Evolutionary conservation across 2,797 vertebrate species (phyloP).

Genomic region (Anabas testudineus): DNA sequence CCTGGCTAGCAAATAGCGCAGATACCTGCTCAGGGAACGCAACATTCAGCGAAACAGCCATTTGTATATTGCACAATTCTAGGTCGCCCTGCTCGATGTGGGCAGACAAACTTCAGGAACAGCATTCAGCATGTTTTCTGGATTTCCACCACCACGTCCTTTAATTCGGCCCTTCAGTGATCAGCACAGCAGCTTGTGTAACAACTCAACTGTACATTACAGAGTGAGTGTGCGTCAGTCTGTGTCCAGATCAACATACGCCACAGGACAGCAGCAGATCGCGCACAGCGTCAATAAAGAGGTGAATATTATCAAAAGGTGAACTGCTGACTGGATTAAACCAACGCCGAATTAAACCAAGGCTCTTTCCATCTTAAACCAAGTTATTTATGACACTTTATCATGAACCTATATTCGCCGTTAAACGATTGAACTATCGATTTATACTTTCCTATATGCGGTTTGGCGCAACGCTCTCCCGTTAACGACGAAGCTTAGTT

Average conservation of each 20-base stretch:
- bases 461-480: not conserved
- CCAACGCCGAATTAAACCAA: not conserved
- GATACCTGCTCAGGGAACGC: not conserved
- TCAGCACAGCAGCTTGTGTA: fast-evolving
- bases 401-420: fast-evolving
- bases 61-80: not conserved
- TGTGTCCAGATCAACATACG: not conserved
- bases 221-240: slow-evolving; percentile 41
- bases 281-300: not conserved
- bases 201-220: not conserved
- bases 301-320: fast-evolving
- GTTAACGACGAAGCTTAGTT: not conserved
- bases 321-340: fast-evolving
- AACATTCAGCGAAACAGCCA: not conserved
- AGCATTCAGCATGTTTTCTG: fast-evolving
- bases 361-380: fast-evolving
- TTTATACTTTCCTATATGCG: fast-evolving
- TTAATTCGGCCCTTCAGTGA: not conserved
- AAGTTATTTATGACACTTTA: fast-evolving
- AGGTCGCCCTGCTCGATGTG: not conserved
- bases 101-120: not conserved
- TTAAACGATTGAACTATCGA: fast-evolving
- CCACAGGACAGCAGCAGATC: not conserved
- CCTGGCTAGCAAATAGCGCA: slow-evolving; percentile 16
- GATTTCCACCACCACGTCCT: fast-evolving